Base-by-base conservation (phyloP, 2,888 invertebrate species). In the Pristionchus exspectatus region DNA sequence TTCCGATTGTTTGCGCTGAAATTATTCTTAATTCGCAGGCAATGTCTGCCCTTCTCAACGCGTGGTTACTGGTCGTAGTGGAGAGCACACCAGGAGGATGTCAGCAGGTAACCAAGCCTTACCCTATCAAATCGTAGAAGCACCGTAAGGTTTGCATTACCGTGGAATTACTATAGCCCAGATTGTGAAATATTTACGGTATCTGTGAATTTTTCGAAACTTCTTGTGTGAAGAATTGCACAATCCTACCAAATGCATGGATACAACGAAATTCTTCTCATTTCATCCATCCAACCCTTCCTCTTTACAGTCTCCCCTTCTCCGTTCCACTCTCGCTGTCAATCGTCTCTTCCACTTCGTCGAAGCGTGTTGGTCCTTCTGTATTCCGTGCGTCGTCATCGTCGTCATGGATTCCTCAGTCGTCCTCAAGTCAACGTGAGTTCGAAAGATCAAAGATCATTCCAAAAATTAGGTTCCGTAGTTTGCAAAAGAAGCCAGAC, bases 331-430 rank as follows among this genome's bases (percentile, higher is more conserved):
- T 2, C 85, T 90, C 12, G 56, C 90, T 0, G 90, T 90, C 33
- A 91, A 91, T 84, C 91, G 90, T n/a, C 87, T 91, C 33, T 91
- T 91, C 54, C 91, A 91, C 66, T 87, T 91, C 5, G 90, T 91
- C 3, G 91, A 91, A 63, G 89, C 88, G 21, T 38, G 89, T 16
- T 91, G 91, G 91, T 91, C 91, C n/a, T 91, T 91, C 77, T 90
- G 90, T 50, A 90, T 91, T 59, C 91, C 91, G 5, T 87, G 90
- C 38, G 90, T 87, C 14, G 91, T 91, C 74, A 91, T 91, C 66
- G 83, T 91, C 83, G 63, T 91, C 84, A 91, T 91, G 91, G 91
- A 91, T 56, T 21, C 89, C 12, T 90, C 88, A 27, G 91, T 91
- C 38, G 85, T 91, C 12, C 38, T 91, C 21, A 91, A 91, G 56